Percentiles rank a stretch among this genome's conserved stretches.
phyloP scores from a whole-genome alignment of 2,888 invertebrate species.

The Zele albiditarsus region DNA sequence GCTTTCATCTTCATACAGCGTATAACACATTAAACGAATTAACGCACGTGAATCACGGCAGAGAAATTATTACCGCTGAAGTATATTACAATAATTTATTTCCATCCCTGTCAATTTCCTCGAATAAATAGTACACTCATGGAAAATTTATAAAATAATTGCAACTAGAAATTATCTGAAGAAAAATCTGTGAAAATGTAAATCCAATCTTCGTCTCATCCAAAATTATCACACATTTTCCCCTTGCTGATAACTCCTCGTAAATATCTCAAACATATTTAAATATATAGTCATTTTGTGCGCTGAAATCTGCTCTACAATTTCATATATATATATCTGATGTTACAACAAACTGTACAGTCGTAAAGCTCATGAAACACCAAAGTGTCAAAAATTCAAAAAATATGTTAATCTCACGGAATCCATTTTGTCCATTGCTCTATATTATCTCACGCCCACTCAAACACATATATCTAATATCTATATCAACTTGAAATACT shows the following conservation, averaged over 20 bases:
- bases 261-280: not conserved
- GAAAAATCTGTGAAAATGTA: not conserved
- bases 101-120: not conserved
- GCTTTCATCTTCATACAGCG: not conserved
- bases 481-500: not conserved
- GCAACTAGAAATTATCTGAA: not conserved
- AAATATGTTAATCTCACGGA: not conserved
- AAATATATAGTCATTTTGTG: not conserved
- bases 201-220: not conserved
- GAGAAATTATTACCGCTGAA: not conserved
- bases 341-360: not conserved
- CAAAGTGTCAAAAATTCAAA: not conserved
- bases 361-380: not conserved
- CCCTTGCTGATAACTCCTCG: not conserved
- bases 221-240: not conserved
- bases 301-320: not conserved
- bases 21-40: conserved; percentile 1
- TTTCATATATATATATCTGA: not conserved
- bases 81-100: not conserved
- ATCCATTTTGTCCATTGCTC: not conserved
- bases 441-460: not conserved
- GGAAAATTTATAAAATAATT: not conserved
- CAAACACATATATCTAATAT: not conserved
- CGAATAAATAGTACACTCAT: too few species aligned
- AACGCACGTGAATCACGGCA: conserved; percentile 13